Conservation (phyloP, 2,888 invertebrate species). For the Machimus rusticus region DNA sequence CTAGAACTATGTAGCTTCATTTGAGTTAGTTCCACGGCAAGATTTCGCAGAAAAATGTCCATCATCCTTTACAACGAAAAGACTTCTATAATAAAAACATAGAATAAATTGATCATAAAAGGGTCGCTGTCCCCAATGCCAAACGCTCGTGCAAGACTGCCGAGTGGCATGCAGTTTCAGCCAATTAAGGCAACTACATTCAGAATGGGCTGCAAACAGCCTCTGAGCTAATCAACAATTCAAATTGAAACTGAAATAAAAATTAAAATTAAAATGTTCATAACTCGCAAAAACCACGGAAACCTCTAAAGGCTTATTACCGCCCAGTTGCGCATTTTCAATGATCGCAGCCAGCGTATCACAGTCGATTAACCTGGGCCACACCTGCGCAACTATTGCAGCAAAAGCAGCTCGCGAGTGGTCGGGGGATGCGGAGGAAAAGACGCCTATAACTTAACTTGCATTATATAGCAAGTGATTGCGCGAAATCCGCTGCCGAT, state of each 20-base stretch:
- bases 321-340: neutral
- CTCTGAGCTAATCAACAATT: neutral
- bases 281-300: neutral
- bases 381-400: constrained; percentile 9
- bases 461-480: constrained; percentile 20
- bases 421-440: neutral
- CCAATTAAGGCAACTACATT: neutral
- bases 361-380: neutral
- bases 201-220: neutral
- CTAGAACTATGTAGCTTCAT: too few relatives aligned
- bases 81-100: neutral
- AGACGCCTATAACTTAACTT: neutral
- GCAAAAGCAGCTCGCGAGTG: neutral
- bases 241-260: neutral
- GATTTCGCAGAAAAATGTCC: too few relatives aligned
- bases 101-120: neutral
- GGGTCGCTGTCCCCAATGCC: constrained; percentile 16
- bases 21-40: too few relatives aligned
- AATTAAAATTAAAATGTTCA: neutral
- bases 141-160: neutral
- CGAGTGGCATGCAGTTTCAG: neutral
- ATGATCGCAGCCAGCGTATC: neutral
- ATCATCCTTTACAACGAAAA: neutral
- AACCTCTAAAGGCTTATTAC: constrained; percentile 11
- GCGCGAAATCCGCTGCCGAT: neutral